Evolutionary conservation across 2,113 vertebrate species (phyloP).

Genomic region (Dissostichus mawsoni): DNA sequence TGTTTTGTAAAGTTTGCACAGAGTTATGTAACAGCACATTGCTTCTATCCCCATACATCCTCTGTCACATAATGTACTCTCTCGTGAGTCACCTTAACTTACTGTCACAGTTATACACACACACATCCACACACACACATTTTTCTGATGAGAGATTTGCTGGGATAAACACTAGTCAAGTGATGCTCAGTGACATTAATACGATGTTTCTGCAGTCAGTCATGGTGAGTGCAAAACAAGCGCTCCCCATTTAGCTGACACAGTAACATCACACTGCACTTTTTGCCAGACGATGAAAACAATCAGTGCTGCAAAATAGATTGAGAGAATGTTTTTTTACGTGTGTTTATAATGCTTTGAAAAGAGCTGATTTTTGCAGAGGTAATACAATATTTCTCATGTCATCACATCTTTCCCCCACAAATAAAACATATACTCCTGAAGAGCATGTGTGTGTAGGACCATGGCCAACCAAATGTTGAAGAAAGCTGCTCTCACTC

Average conservation of each 20-base stretch:
- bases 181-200: conserved; percentile 55
- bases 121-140: conserved; percentile 13
- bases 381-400: background rate
- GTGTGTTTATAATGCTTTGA: background rate
- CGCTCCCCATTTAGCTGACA: conserved; percentile 31
- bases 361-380: conserved; percentile 1
- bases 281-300: conserved; percentile 13
- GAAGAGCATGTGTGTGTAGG: background rate
- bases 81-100: conserved; percentile 30
- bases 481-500: background rate
- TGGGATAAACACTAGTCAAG: conserved; percentile 15
- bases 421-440: background rate
- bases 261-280: conserved; percentile 25
- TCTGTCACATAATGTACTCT: conserved; percentile 24
- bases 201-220: conserved; percentile 49
- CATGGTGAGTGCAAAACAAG: conserved; percentile 32
- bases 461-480: background rate
- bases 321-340: background rate
- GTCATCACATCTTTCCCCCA: background rate
- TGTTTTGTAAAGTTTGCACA: background rate
- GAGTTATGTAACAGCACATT: conserved; percentile 23
- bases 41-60: conserved; percentile 7
- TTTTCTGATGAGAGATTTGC: background rate
- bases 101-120: conserved; percentile 19
- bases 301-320: background rate